Percentiles rank a stretch among this genome's conserved stretches.
Conservation (phyloP, 2,888 invertebrate genomes). For the Caenorhabditis becei region DNA sequence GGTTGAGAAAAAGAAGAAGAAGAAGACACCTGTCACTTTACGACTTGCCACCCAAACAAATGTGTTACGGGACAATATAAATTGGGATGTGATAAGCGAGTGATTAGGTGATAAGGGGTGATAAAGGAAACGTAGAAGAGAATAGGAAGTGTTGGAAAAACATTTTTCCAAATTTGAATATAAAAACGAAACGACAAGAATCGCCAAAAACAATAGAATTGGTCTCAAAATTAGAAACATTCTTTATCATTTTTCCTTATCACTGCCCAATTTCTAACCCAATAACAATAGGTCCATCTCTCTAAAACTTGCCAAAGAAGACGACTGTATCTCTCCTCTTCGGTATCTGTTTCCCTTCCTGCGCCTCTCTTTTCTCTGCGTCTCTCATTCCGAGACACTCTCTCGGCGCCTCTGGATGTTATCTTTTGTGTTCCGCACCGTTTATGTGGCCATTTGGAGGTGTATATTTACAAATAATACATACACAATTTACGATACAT, state of each 20-base stretch:
- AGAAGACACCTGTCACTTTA: slow-evolving; percentile 11
- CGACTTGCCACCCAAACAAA: neutral
- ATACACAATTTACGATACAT: neutral
- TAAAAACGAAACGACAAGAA: no score
- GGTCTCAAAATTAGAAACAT: no score
- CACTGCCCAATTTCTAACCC: no score
- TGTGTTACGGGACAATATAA: neutral
- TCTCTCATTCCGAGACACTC: no score
- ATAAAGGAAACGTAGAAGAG: no score
- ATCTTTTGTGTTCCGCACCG: slow-evolving; percentile 4
- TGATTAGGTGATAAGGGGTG: no score
- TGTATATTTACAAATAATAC: neutral
- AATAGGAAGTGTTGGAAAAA: no score
- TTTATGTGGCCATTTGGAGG: neutral
- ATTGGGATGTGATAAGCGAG: neutral
- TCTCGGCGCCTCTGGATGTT: neutral
- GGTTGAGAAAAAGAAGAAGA: neutral
- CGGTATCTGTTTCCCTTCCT: neutral
- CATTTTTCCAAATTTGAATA: no score
- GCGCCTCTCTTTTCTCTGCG: neutral
- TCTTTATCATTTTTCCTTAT: no score
- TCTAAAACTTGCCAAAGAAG: no score
- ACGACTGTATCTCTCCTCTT: neutral
- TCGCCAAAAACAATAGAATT: no score
- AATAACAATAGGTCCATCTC: no score